phyloP scores from a whole-genome alignment of 2,113 vertebrate genomes.

The Pelvicachromis taeniatus region DNA sequence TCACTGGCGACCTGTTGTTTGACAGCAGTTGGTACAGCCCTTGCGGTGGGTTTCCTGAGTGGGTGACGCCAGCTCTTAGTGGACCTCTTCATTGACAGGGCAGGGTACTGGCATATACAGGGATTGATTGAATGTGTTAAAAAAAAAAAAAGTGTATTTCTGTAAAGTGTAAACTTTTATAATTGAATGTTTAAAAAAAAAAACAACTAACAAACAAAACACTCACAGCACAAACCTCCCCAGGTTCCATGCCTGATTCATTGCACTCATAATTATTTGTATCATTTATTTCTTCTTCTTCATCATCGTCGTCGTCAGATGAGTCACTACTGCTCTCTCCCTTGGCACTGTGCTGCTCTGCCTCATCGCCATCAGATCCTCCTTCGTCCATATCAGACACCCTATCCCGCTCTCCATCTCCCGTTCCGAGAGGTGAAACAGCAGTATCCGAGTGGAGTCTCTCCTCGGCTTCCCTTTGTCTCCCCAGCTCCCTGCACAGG shows the following conservation, averaged over 20 bases:
- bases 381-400: constrained; percentile 52
- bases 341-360: constrained; percentile 33
- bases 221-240: constrained; percentile 73
- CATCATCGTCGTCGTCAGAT: constrained; percentile 30
- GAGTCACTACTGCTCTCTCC: constrained; percentile 59
- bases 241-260: constrained; percentile 73
- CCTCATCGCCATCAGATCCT: constrained; percentile 42
- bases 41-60: constrained; percentile 80
- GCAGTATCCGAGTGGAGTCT: background rate
- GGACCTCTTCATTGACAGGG: constrained; percentile 65
- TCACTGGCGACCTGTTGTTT: constrained; percentile 86
- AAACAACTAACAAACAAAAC: background rate
- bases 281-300: constrained; percentile 43
- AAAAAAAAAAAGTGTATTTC: background rate
- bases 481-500: constrained; percentile 39
- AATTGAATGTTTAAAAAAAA: background rate
- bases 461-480: constrained; percentile 26
- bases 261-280: constrained; percentile 66
- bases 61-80: constrained; percentile 78
- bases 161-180: background rate
- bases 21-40: constrained; percentile 87
- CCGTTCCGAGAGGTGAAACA: background rate
- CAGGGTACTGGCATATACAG: constrained; percentile 55
- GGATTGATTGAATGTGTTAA: background rate
- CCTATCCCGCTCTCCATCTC: constrained; percentile 8